A percentile compares a stretch with the other conserved stretches of the same genome.
These are phyloP conservation scores for Drosophila vallismaia DNA, from an alignment of 2,888 invertebrate genomes.

Conservation along the genomic window DNA sequence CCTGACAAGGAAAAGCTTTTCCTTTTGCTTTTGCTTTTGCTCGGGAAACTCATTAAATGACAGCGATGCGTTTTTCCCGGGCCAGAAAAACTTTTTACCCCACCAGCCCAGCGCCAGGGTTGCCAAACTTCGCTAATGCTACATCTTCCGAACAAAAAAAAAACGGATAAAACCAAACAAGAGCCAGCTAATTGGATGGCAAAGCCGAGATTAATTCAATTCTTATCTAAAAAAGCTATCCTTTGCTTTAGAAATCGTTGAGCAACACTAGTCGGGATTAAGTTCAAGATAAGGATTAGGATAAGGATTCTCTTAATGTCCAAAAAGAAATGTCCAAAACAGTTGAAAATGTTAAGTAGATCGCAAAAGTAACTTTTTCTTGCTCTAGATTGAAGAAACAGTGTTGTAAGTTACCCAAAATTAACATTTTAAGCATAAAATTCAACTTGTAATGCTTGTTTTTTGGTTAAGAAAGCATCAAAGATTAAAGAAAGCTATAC, in stretches of 20 bases:
- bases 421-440: too few species aligned
- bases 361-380: too few species aligned
- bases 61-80: conserved; percentile 22
- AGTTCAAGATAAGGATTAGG: too few species aligned
- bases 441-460: too few species aligned
- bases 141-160: conserved; percentile 16
- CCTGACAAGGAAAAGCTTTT: conserved; percentile 40
- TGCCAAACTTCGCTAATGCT: conserved; percentile 54
- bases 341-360: too few species aligned
- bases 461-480: too few species aligned
- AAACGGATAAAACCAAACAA: background rate
- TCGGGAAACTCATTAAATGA: conserved; percentile 64
- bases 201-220: conserved; percentile 38
- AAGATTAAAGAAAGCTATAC: too few species aligned
- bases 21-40: conserved; percentile 16
- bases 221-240: background rate
- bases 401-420: too few species aligned
- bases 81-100: conserved; percentile 1
- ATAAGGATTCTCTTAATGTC: too few species aligned
- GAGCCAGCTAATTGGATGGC: conserved; percentile 38
- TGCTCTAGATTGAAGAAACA: too few species aligned
- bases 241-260: background rate
- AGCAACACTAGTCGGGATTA: conserved; percentile 1
- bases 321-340: too few species aligned
- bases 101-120: conserved; percentile 20